Evolutionary conservation across 2,888 invertebrate genomes (phyloP).

Genomic region (Deilephila porcellus): DNA sequence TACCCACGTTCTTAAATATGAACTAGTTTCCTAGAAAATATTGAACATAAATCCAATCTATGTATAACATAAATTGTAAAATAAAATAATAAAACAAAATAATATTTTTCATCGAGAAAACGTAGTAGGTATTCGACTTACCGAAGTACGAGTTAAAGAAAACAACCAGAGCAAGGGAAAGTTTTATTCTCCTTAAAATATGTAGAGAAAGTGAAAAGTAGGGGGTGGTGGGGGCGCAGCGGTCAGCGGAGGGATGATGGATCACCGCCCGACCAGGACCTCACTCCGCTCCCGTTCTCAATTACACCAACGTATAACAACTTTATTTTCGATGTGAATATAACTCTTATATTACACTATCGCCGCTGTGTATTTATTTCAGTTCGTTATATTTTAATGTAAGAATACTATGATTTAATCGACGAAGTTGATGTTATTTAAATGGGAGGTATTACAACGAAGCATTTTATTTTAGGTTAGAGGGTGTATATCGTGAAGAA

Average conservation of each 20-base stretch:
- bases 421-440: too few relatives aligned
- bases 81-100: neutral
- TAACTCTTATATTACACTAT: constrained; percentile 11
- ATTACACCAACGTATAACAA: constrained; percentile 75
- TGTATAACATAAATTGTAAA: neutral
- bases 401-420: too few relatives aligned
- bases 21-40: neutral
- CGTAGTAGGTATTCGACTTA: constrained; percentile 55
- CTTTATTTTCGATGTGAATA: constrained; percentile 31
- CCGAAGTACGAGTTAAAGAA: constrained; percentile 29
- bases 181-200: constrained; percentile 85
- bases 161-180: constrained; percentile 67
- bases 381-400: neutral
- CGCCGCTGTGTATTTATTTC: neutral
- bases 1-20: too few relatives aligned
- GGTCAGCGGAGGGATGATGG: constrained; percentile 84
- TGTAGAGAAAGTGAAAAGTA: constrained; percentile 85
- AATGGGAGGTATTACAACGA: too few relatives aligned
- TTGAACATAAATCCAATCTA: neutral
- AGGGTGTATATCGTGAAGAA: too few relatives aligned
- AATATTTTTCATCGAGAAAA: constrained; percentile 50
- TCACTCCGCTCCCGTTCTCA: constrained; percentile 76
- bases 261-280: constrained; percentile 76
- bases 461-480: too few relatives aligned
- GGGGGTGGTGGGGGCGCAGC: constrained; percentile 70